phyloP scores from a whole-genome alignment of 2,797 vertebrate species.

The Channallabes apus region DNA sequence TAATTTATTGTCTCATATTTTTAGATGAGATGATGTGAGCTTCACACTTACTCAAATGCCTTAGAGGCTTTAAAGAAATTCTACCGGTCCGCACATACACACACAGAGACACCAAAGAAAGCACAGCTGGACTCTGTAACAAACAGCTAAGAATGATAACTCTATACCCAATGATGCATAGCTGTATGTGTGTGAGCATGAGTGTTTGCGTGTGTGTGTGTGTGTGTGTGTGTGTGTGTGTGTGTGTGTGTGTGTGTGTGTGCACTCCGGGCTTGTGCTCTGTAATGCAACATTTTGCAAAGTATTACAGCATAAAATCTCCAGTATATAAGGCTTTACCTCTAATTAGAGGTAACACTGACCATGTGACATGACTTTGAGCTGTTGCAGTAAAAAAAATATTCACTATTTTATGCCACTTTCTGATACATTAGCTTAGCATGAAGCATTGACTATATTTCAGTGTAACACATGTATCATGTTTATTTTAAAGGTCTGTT shows the following conservation, averaged over 20 bases:
- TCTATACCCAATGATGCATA: neutral
- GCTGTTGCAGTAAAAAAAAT: neutral
- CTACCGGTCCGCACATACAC: conserved; percentile 23
- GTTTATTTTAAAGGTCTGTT: neutral
- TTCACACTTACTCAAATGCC: conserved; percentile 57
- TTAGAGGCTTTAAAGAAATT: conserved; percentile 57
- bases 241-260: neutral
- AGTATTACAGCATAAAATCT: neutral
- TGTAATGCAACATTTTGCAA: neutral
- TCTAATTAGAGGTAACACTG: neutral
- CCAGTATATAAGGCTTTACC: neutral
- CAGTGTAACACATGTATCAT: neutral
- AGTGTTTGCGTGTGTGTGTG: neutral
- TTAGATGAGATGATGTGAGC: conserved; percentile 67
- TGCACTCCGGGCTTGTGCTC: neutral
- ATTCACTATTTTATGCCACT: neutral
- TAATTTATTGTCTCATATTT: conserved; percentile 77
- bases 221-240: neutral
- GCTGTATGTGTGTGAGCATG: neutral
- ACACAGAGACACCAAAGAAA: conserved; percentile 10
- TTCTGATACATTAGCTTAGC: neutral
- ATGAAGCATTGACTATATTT: neutral
- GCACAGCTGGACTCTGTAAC: neutral
- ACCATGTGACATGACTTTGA: neutral
- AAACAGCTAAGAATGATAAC: no score